Base-by-base conservation (phyloP, 2,888 invertebrate species). In the Ophonus ardosiacus region DNA sequence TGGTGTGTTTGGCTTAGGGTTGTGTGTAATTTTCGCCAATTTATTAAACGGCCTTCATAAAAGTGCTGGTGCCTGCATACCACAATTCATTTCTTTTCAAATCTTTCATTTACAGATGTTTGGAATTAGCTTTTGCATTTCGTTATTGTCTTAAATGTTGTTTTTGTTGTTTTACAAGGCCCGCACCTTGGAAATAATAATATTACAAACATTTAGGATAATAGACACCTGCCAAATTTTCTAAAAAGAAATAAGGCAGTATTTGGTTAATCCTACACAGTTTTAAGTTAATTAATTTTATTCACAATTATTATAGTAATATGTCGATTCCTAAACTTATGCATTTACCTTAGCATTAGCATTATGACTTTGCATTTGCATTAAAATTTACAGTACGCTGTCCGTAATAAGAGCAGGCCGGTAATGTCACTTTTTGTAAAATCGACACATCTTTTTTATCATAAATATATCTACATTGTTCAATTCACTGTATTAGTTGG, bases 1-100 rank as follows among this genome's bases (percentile, higher is more conserved):
- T 8, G 43, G 8, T 51, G 13, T 51, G 13, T 51, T 51, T 13
- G 43, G 43, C 43, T 51, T 51, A 10, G 43, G 43, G 43, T 51
- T 51, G 43, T 13, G 43, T 79, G 38, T 79, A 79, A 79, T 79
- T 79, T 79, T 79, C 79, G 79, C 79, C 79, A 79, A 61, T 79
- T 79, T 79, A 79, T 61, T 79, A 79, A 79, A 79, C 79, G 79
- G 40, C 79, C 79, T 79, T 79, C 79, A 59, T 78, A 79, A 79
- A 78, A 57, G 38, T 79, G 79, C 79, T 79, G 79, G 79, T 79
- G 79, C 79, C 79, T 79, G 79, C 79, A 79, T 79, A 74, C 71
- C 43, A 74, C 71, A 74, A 17, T 74, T 74, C 71, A 74, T 43
- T 74, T 74, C 43, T 15, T 18, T 43, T 43, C 18, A 74, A 74